Conservation (phyloP, 2,888 invertebrate genomes). For the Eupithecia exiguata region DNA sequence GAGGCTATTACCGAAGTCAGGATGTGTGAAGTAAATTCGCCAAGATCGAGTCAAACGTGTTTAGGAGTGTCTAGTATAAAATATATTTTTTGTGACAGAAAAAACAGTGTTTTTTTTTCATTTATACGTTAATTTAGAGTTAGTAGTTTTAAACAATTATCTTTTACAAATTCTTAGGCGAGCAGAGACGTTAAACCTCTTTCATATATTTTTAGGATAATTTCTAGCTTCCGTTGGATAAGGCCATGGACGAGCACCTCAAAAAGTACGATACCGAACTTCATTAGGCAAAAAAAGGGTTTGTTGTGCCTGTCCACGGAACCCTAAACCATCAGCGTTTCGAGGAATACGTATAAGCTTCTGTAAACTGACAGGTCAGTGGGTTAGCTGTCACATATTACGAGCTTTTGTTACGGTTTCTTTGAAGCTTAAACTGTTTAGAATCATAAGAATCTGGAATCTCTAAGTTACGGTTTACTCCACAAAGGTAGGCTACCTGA, state of each 20-base stretch:
- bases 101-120: no score
- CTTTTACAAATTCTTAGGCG: no score
- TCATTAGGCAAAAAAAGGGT: neutral
- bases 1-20: constrained; percentile 31
- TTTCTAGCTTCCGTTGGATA: neutral
- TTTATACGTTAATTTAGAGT: no score
- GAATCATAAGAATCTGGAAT: no score
- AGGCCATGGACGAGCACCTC: neutral
- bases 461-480: neutral
- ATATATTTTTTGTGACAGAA: neutral
- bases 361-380: neutral
- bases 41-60: neutral
- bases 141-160: no score
- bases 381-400: constrained; percentile 4
- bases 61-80: neutral
- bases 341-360: constrained; percentile 3
- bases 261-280: neutral
- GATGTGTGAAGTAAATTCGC: constrained; percentile 28
- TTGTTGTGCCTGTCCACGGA: neutral
- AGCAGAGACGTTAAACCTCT: neutral
- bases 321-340: constrained; percentile 2
- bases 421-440: neutral
- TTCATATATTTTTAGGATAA: neutral
- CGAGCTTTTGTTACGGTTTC: constrained; percentile 1
- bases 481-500: neutral